Conservation (phyloP, 2,113 vertebrate species). For the Pteruthius melanotis region DNA sequence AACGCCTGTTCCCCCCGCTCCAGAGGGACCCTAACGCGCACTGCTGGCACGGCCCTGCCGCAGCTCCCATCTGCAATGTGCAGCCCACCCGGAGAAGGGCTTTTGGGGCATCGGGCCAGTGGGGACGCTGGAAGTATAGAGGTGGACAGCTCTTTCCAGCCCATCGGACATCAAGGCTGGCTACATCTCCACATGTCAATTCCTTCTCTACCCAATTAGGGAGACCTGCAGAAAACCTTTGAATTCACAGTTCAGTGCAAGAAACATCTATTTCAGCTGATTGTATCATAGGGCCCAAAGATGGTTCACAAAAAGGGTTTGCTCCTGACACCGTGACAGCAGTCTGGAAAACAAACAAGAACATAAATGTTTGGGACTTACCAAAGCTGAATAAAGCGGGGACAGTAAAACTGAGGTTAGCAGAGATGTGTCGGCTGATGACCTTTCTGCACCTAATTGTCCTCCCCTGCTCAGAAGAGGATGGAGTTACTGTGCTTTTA, state of each 20-base stretch:
- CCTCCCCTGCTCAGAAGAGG: neutral
- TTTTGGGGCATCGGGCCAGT: neutral
- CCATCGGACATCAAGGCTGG: neutral
- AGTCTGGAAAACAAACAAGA: slow-evolving; percentile 11
- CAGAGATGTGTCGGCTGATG: neutral
- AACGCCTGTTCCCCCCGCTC: neutral
- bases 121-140: neutral
- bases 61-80: neutral
- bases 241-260: neutral
- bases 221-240: neutral
- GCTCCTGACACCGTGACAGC: neutral
- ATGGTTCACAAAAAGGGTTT: neutral
- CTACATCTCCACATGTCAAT: neutral
- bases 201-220: neutral
- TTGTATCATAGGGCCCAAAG: neutral
- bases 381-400: slow-evolving; percentile 2
- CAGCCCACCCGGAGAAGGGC: neutral
- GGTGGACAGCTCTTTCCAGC: slow-evolving; percentile 2
- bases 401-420: neutral
- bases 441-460: neutral
- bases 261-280: neutral
- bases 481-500: neutral
- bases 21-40: neutral
- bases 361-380: slow-evolving; percentile 71
- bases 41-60: neutral